Evolutionary conservation across 2,888 invertebrate genomes (phyloP), one percentile per base, ranked within the genome.

Genomic region (Merodon equestris): DNA sequence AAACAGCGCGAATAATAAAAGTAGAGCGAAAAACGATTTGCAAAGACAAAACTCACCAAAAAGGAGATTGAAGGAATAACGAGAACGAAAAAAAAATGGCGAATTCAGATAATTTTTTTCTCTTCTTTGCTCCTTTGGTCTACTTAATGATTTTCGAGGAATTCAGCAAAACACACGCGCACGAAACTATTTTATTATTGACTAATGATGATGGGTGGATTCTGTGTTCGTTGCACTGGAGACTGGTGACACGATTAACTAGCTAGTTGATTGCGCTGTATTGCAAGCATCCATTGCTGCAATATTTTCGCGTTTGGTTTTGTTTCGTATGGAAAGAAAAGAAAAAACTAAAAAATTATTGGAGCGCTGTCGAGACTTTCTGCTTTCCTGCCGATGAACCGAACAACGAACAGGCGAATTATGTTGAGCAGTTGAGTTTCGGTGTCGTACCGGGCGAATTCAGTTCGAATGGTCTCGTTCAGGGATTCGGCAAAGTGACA

Each of bases 261-360:
- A 77, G 67, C 58, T 77, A 40, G 44, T 60, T 9, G 19, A 38
- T 34, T 58, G 27, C 17, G 38, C 50, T 50, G 40, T 56, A 63
- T 63, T 44, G 74, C 74, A 19, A 74, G 74, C 63, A 54, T 70
- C 79, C 74, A 79, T 79, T 56, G 79, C 74, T 74, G 64, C 68
- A 70, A 63, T 19, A 58, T 74, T 17, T 48, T 48, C 27, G 27
- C 60, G 9, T 57, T 61, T 67, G 15, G 14, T 63, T 53, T 38
- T 53, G 42, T 53, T 57, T 56, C 38, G 17, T 44, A 17, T 27
- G 44, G n/a, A 19, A 27, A 27, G 27, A 27, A 27, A 27, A 27
- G 27, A 27, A 27, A 27, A 27, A 27, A 27, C 27, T 27, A 27
- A 27, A 72, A 60, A 40, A 38, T 57, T 9, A 27, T 38, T 56